phyloP scores from a whole-genome alignment of 2,113 vertebrate genomes.

The Arvicanthis niloticus region DNA sequence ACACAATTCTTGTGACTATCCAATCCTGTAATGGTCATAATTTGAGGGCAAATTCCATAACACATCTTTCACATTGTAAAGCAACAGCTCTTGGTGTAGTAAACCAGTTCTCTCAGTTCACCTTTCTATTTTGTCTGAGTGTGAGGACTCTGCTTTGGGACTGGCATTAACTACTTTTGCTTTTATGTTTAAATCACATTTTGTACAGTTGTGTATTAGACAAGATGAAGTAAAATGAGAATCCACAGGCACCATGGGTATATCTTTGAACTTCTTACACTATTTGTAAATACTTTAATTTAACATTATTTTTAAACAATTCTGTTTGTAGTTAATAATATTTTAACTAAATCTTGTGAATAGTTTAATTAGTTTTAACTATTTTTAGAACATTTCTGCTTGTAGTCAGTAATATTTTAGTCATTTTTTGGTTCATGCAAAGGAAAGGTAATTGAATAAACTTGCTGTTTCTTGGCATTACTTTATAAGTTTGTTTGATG shows the following conservation, averaged over 20 bases:
- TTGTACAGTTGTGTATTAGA: neutral
- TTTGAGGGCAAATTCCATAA: neutral
- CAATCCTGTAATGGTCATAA: neutral
- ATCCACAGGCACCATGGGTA: accelerated
- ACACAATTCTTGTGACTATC: neutral
- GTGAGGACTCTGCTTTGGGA: neutral
- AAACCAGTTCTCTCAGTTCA: neutral
- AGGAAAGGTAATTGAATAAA: neutral
- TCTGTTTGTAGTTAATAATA: too few species aligned
- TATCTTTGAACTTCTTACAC: neutral
- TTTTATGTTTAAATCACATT: neutral
- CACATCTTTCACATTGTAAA: neutral
- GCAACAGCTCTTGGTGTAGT: neutral
- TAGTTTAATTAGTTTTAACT: neutral
- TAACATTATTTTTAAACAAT: neutral
- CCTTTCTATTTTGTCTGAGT: neutral
- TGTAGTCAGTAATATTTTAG: neutral
- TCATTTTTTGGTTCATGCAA: neutral
- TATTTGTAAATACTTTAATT: neutral
- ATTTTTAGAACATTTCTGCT: neutral
- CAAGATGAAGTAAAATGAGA: neutral
- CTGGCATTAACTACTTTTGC: neutral
- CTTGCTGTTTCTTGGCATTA: neutral
- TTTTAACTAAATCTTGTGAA: too few species aligned
- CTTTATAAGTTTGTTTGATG: neutral